Conservation (phyloP, 2,888 invertebrate species). For the Lepetodrilus schrolli region DNA sequence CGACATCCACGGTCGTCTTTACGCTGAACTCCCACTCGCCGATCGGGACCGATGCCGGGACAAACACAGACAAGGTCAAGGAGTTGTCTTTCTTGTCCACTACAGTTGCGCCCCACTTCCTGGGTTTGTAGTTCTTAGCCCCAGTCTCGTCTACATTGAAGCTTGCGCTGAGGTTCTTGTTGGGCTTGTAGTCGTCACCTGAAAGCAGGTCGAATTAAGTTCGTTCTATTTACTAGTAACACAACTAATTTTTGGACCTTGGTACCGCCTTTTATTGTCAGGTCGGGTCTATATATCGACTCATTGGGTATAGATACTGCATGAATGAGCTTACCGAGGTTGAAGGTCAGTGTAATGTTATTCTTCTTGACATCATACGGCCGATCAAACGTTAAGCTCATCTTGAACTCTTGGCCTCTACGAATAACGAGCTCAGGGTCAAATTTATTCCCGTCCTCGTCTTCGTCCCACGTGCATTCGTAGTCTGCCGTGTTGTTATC, state of each 20-base stretch:
- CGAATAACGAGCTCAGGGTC: constrained; percentile 76
- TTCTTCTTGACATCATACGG: constrained; percentile 35
- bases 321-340: constrained; percentile 40
- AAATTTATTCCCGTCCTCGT: not conserved
- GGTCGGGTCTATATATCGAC: too few species aligned
- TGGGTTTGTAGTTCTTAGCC: constrained; percentile 27
- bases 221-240: too few species aligned
- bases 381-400: constrained; percentile 40
- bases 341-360: constrained; percentile 41
- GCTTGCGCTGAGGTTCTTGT: constrained; percentile 29
- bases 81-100: constrained; percentile 27
- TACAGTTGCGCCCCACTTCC: constrained; percentile 54
- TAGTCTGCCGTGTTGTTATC: constrained; percentile 49
- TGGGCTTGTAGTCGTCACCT: constrained; percentile 19
- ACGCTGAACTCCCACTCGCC: constrained; percentile 55
- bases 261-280: too few species aligned
- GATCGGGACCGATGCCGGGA: constrained; percentile 49
- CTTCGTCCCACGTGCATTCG: constrained; percentile 25
- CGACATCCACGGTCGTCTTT: constrained; percentile 37
- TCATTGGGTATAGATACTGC: too few species aligned
- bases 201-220: not conserved
- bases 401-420: constrained; percentile 43
- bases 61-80: constrained; percentile 40
- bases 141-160: constrained; percentile 42
- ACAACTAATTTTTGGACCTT: too few species aligned